Base-by-base conservation (phyloP, 2,797 vertebrate species). In the Propithecus perrieri region DNA sequence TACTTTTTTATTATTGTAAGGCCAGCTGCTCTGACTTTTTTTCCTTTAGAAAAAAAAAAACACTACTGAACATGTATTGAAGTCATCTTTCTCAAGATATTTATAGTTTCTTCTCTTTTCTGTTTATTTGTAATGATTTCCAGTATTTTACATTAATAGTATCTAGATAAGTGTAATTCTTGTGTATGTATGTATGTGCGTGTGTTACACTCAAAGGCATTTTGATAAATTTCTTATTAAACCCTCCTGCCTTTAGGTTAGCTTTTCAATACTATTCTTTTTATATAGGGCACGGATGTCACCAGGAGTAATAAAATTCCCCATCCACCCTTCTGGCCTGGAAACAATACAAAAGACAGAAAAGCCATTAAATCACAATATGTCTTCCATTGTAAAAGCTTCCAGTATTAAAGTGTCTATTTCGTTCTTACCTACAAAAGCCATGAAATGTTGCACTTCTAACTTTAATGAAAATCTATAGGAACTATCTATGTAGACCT, bases 1-100 rank as follows among this genome's bases (percentile, higher is more conserved):
- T 97, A 97, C 96, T 91, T 96, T 97, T 95, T 97, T 96, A 87
- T 7, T 98, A 97, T 94, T 94, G 91, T 97, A 97, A 97, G 95
- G 65, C 85, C 97, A 97, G 95, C 95, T 96, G 94, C 84, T 98
- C 83, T 89, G 28, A 5, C 55, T 41, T 74, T 96, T 53, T 71
- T 95, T 71, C 63, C 57, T 88, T 88, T 72, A 92, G 69, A 4
- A 71, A 48, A 95, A 94, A 41, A 79, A 0, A 6, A 88, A 81
- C 53, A 86, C 61, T 84, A 72, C 41, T 79, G 86, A 87, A 38
- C 80, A 75, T 7, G 0, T 72, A 80, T 57, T 10, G 0, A 69
- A 86, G 69, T 89, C 50, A 30, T 94, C 63, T 84, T 46, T 2
- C 69, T 85, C 41, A 88, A 59, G 0, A 5, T 63, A 61, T 72